Evolutionary conservation across 1,140 invertebrate species (phyloP).

Genomic region (Thereuonema tuberculata): DNA sequence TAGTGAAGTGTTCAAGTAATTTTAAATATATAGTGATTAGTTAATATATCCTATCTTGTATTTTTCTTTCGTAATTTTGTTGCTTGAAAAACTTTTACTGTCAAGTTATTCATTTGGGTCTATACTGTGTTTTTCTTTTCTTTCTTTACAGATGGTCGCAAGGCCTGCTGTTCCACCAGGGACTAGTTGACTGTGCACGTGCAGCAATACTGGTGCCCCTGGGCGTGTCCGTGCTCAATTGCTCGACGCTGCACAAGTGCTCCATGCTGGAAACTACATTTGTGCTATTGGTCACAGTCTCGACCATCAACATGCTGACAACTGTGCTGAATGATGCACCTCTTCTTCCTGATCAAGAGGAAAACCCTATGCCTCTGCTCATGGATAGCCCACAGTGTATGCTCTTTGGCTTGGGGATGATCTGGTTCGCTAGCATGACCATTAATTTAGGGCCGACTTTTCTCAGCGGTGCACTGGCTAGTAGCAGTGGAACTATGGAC

Average conservation of each 20-base stretch:
- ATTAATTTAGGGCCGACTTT: conserved; percentile 85
- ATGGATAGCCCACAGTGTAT: conserved; percentile 76
- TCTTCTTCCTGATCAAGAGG: conserved; percentile 50
- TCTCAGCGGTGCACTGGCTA: conserved; percentile 64
- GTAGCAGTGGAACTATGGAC: conserved; percentile 56
- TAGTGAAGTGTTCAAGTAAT: too few relatives aligned
- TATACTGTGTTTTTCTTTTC: too few relatives aligned
- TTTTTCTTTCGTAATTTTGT: too few relatives aligned
- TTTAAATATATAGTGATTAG: too few relatives aligned
- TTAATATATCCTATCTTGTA: too few relatives aligned
- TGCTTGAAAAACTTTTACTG: too few relatives aligned
- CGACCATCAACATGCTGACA: conserved; percentile 79
- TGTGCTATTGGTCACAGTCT: conserved; percentile 71
- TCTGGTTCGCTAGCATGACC: conserved; percentile 67
- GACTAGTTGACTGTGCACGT: conserved; percentile 64
- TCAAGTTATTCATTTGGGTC: too few relatives aligned
- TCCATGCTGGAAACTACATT: conserved; percentile 80
- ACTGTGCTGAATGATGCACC: conserved; percentile 79
- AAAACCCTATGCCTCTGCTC: conserved; percentile 42
- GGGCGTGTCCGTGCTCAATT: conserved; percentile 63
- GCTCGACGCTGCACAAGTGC: conserved; percentile 70
- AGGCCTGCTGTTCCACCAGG: conserved; percentile 71
- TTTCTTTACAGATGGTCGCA: conserved; percentile 80
- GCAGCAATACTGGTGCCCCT: conserved; percentile 65
- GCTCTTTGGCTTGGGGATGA: conserved; percentile 80